phyloP scores from a whole-genome alignment of 2,888 invertebrate species.

The Helicoverpa assulta region DNA sequence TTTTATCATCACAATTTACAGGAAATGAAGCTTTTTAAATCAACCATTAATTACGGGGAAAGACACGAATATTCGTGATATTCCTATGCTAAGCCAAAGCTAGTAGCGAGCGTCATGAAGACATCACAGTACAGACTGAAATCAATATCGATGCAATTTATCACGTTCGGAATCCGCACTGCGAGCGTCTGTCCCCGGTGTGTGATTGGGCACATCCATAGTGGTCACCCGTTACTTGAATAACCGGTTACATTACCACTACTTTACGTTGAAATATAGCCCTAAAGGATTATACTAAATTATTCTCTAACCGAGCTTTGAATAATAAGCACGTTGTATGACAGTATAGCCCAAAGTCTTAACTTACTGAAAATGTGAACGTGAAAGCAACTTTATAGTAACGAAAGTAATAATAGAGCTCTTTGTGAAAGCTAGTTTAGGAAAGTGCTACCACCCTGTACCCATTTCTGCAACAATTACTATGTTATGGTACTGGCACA shows the following conservation, averaged over 20 bases:
- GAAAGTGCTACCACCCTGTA: background rate
- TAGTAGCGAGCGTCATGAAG: slow-evolving; percentile 28
- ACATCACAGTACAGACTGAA: slow-evolving; percentile 42
- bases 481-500: background rate
- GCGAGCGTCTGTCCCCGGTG: slow-evolving; percentile 50
- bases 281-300: slow-evolving; percentile 29
- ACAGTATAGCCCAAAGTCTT: slow-evolving; percentile 13
- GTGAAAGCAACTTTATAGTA: slow-evolving; percentile 1
- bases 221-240: slow-evolving; percentile 47
- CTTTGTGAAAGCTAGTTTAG: background rate
- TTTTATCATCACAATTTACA: slow-evolving; percentile 26
- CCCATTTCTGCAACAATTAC: background rate
- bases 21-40: slow-evolving; percentile 11
- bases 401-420: slow-evolving; percentile 2
- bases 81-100: slow-evolving; percentile 6
- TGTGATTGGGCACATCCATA: slow-evolving; percentile 51
- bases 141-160: slow-evolving; percentile 56
- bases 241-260: slow-evolving; percentile 44
- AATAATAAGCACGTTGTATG: slow-evolving; percentile 25
- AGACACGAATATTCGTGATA: background rate
- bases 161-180: slow-evolving; percentile 49
- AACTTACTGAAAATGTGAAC: slow-evolving; percentile 6
- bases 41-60: background rate
- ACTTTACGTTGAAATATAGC: slow-evolving; percentile 19
- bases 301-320: slow-evolving; percentile 16